Conservation (phyloP, 2,888 invertebrate genomes). For the Cyaniris semiargus region DNA sequence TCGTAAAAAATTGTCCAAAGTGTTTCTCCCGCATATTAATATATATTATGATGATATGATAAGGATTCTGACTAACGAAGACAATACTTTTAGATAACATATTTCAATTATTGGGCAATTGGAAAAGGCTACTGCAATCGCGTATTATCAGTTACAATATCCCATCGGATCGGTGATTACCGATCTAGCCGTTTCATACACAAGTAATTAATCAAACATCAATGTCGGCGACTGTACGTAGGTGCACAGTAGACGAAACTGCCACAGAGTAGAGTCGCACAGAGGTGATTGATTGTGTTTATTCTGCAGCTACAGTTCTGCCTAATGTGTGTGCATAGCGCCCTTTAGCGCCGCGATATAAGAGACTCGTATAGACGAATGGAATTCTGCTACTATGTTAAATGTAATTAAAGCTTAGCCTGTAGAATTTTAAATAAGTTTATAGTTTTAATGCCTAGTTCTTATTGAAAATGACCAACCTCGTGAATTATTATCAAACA, state of each 20-base stretch:
- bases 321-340: constrained; percentile 41
- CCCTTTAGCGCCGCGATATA: background rate
- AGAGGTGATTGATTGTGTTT: constrained; percentile 43
- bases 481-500: no score
- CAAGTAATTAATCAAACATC: background rate
- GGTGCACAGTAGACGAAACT: constrained; percentile 30
- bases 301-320: constrained; percentile 34
- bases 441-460: no score
- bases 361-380: background rate
- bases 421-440: background rate
- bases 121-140: no score
- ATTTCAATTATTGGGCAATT: no score
- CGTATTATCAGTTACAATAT: no score
- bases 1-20: no score
- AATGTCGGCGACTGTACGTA: background rate
- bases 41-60: no score
- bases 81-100: no score
- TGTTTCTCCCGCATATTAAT: no score
- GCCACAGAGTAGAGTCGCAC: constrained; percentile 25
- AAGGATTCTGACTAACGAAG: no score
- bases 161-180: background rate
- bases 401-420: background rate
- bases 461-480: no score
- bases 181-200: background rate
- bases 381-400: no score